Percentiles rank a stretch among this genome's conserved stretches.
Evolutionary conservation across 1,140 invertebrate species (phyloP).

Genomic region (Ooceraea biroi): DNA sequence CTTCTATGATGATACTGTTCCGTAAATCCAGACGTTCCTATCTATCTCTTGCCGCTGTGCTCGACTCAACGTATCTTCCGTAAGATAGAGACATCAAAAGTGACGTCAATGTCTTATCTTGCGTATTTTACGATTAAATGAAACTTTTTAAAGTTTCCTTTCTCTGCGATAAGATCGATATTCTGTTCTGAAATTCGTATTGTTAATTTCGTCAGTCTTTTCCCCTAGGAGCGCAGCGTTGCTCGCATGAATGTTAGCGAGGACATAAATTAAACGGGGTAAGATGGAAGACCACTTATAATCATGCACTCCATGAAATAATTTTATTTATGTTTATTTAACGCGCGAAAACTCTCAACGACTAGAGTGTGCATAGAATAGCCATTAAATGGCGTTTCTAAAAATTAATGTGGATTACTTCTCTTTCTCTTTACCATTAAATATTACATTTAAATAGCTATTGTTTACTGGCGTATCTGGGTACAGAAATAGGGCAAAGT

Average conservation of each 20-base stretch:
- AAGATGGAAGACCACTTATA: constrained; percentile 14
- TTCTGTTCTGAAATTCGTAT: background rate
- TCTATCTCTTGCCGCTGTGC: background rate
- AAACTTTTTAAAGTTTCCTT: background rate
- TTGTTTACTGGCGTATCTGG: no score
- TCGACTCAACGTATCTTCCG: background rate
- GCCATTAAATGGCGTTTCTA: no score
- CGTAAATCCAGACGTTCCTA: background rate
- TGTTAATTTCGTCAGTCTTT: constrained; percentile 16
- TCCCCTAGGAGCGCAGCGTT: background rate
- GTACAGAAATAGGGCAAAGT: no score
- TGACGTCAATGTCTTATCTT: background rate
- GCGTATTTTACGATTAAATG: background rate
- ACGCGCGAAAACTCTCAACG: constrained; percentile 28
- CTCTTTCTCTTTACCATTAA: background rate
- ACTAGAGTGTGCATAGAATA: background rate
- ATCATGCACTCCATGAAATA: constrained; percentile 1
- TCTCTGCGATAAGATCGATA: background rate
- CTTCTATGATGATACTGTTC: background rate
- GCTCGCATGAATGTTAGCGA: background rate
- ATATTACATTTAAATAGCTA: no score
- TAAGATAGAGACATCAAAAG: background rate
- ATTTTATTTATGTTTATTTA: constrained; percentile 37
- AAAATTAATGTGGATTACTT: background rate
- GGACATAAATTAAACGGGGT: constrained; percentile 27